Conservation (phyloP, 1,140 invertebrate species). For the Drosophila gunungcola region DNA sequence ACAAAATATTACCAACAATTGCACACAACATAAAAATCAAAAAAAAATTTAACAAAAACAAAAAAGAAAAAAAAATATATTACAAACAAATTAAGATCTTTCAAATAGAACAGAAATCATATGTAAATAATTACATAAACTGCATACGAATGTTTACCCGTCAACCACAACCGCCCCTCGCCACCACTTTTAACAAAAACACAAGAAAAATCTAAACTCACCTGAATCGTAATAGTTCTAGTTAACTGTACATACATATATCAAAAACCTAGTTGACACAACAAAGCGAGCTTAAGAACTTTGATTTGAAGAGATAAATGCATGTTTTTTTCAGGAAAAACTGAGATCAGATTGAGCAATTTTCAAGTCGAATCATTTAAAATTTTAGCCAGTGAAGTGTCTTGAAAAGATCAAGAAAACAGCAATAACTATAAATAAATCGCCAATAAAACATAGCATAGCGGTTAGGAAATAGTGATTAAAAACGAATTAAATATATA, state of each 20-base stretch:
- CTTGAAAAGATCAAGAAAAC: not conserved
- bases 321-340: slow-evolving; percentile 15
- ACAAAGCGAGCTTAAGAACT: slow-evolving; percentile 13
- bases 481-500: slow-evolving; percentile 13
- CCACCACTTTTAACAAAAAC: slow-evolving; percentile 27
- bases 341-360: not conserved
- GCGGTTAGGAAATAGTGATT: slow-evolving; percentile 8
- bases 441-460: not conserved
- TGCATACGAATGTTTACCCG: slow-evolving; percentile 59
- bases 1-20: slow-evolving; percentile 41
- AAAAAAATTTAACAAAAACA: slow-evolving; percentile 15
- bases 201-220: slow-evolving; percentile 25
- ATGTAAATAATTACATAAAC: slow-evolving; percentile 71
- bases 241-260: slow-evolving; percentile 36
- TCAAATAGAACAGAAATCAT: slow-evolving; percentile 44
- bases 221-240: slow-evolving; percentile 22
- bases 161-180: slow-evolving; percentile 28
- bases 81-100: slow-evolving; percentile 6
- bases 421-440: not conserved
- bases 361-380: not conserved
- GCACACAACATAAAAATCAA: slow-evolving; percentile 48
- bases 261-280: slow-evolving; percentile 17
- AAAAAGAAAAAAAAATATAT: slow-evolving; percentile 1
- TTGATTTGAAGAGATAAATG: slow-evolving; percentile 14
- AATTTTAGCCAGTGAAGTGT: not conserved